Conservation (phyloP, 1,140 invertebrate species). For the Lepidurus packardi region DNA sequence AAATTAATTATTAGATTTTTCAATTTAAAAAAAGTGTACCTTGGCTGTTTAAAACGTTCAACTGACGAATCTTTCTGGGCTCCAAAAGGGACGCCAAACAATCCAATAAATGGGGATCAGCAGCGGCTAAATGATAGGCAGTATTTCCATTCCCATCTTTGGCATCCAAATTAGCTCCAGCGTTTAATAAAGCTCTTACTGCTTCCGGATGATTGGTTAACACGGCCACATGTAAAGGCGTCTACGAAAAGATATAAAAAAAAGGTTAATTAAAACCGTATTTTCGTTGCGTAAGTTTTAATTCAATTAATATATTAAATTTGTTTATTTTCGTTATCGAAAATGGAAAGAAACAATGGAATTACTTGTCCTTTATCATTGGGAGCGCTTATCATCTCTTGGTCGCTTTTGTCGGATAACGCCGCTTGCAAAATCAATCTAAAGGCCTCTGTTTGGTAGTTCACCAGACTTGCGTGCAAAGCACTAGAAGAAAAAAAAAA, state of each 20-base stretch:
- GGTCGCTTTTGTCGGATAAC: slow-evolving; percentile 39
- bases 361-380: slow-evolving; percentile 43
- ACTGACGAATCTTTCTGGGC: neutral
- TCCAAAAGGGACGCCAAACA: slow-evolving; percentile 26
- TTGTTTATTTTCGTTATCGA: slow-evolving; percentile 34
- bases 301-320: neutral
- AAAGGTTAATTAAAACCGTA: slow-evolving; percentile 39
- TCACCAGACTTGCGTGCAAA: slow-evolving; percentile 43
- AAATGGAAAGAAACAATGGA: slow-evolving; percentile 28
- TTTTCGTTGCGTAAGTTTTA: slow-evolving; percentile 10
- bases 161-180: slow-evolving; percentile 42
- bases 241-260: slow-evolving; percentile 43
- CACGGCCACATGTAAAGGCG: slow-evolving; percentile 50
- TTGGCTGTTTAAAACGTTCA: slow-evolving; percentile 25
- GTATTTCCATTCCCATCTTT: slow-evolving; percentile 28
- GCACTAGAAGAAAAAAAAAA: slow-evolving; percentile 41
- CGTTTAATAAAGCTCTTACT: slow-evolving; percentile 44
- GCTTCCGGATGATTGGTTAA: slow-evolving; percentile 45
- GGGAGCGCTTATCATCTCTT: slow-evolving; percentile 40
- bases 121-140: slow-evolving; percentile 9
- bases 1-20: neutral
- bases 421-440: slow-evolving; percentile 41
- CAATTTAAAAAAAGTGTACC: neutral
- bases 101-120: slow-evolving; percentile 28
- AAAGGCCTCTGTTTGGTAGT: slow-evolving; percentile 40